Evolutionary conservation across 2,113 vertebrate species (phyloP), one percentile per base, ranked within the genome.

Genomic region (Rhinichthys klamathensis): DNA sequence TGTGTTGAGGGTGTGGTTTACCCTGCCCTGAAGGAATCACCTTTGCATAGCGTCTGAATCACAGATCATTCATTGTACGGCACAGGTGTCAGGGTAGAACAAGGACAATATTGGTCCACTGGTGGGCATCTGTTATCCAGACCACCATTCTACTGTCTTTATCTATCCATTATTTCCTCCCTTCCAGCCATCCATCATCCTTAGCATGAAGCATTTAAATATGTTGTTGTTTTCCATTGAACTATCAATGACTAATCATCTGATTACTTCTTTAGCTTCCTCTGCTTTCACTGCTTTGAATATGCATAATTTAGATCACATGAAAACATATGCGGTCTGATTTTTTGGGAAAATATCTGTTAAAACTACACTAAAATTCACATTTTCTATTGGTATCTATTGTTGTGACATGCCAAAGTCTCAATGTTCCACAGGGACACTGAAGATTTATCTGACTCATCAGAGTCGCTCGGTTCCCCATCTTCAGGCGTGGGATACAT

Each of bases 391-490:
- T 30, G 44, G 41, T 61, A 54, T 46, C 44, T 69, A 84, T 49
- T 58, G 35, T 46, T 70, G 41, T 65, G 67, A 61, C 35, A 78
- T 44, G 81, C 79, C 70, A 82, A 58, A 82, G 46, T 58, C 76
- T 77, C 21, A 25, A 75, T 46, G 86, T 83, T 88, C 78, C 90
- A 84, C 78, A 88, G 89, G 85, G 76, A 91, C 46, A 85, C 77
- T 78, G 87, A 92, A 93, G 93, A 93, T 93, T 91, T 92, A 93
- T 94, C 86, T 91, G 88, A 89, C 90, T 91, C 92, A 92, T 93
- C 93, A 91, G 85, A 88, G 80, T 61, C 74, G 88, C 75, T 65
- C 58, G 85, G 30, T 51, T 85, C 54, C 72, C 12, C 54, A 60
- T 89, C 75, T 83, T 85, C 51, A 81, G 78, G 67, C 74, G 35